Conservation (phyloP, 2,888 invertebrate species). For the Noctua janthina region DNA sequence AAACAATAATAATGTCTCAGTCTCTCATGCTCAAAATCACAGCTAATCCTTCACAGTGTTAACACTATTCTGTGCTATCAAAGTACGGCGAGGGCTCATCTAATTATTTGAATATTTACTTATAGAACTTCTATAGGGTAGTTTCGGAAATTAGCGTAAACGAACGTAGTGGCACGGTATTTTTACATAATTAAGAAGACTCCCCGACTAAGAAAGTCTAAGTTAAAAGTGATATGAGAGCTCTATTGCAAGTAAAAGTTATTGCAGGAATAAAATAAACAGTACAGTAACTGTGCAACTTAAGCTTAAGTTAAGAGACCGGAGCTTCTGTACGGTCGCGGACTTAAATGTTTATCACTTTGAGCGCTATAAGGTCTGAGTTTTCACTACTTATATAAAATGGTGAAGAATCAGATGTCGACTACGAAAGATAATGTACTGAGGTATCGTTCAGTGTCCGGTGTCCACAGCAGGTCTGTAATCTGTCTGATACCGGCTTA, state of each 20-base stretch:
- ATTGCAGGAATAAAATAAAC: constrained; percentile 33
- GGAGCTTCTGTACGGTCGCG: constrained; percentile 17
- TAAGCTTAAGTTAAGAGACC: constrained; percentile 20
- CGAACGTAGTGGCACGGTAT: not conserved
- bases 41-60: not conserved
- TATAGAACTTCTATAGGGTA: not conserved
- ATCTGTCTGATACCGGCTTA: too few species aligned
- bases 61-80: not conserved
- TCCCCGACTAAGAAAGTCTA: not conserved
- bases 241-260: constrained; percentile 25
- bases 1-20: too few species aligned
- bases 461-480: too few species aligned
- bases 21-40: not conserved
- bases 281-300: constrained; percentile 43
- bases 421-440: too few species aligned
- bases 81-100: not conserved
- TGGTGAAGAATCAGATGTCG: not conserved
- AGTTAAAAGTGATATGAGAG: constrained; percentile 12
- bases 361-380: not conserved
- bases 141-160: not conserved
- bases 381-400: not conserved
- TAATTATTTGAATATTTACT: not conserved
- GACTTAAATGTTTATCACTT: not conserved
- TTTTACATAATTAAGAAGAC: not conserved
- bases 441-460: too few species aligned